Evolutionary conservation across 2,113 vertebrate genomes (phyloP).

Genomic region (Eulemur rufifrons): DNA sequence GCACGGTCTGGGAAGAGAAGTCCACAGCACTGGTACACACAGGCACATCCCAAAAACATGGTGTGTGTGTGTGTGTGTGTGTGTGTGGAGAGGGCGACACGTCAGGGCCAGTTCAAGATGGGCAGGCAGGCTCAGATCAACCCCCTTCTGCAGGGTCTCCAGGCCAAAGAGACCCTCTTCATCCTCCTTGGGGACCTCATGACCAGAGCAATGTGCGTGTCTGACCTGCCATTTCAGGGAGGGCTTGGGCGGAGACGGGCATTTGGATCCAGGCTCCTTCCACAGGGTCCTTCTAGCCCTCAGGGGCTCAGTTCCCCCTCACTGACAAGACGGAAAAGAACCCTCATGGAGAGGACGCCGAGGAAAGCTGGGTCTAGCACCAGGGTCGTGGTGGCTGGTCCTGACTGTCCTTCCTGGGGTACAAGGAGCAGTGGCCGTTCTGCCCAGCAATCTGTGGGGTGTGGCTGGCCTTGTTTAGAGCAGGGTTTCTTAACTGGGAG

Average conservation of each 20-base stretch:
- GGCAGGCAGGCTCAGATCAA: neutral
- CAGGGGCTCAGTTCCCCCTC: neutral
- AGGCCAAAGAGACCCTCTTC: neutral
- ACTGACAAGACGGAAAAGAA: neutral
- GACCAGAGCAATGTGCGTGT: neutral
- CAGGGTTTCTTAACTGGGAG: neutral
- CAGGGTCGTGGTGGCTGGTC: neutral
- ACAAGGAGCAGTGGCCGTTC: too few species aligned
- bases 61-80: neutral
- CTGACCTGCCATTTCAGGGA: neutral
- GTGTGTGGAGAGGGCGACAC: neutral
- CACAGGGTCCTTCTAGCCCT: accelerated
- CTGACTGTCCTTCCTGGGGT: neutral
- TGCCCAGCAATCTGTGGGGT: neutral
- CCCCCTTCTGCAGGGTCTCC: neutral
- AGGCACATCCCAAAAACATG: neutral
- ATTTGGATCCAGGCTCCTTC: neutral
- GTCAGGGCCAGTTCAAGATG: neutral
- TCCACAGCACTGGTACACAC: neutral
- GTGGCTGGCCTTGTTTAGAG: neutral
- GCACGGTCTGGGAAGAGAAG: neutral
- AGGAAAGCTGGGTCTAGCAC: neutral
- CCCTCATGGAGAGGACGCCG: neutral
- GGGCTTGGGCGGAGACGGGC: accelerated
- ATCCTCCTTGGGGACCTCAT: neutral